Evolutionary conservation across 2,113 vertebrate genomes (phyloP).

Genomic region (Tiliqua scincoides): DNA sequence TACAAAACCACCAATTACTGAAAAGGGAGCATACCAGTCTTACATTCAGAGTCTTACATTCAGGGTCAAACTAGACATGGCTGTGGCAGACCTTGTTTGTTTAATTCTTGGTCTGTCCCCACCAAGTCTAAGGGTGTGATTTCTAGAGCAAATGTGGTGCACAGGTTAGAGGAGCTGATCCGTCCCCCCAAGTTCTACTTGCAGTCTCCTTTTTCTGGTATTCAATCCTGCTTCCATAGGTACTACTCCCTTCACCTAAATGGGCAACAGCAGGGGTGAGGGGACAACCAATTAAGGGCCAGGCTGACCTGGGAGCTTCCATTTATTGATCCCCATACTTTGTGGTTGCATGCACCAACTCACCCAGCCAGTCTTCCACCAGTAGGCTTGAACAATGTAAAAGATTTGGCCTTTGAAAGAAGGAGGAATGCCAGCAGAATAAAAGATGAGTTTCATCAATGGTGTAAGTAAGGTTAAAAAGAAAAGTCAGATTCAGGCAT

Average conservation of each 20-base stretch:
- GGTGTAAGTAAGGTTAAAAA: background rate
- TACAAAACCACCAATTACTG: too few relatives aligned
- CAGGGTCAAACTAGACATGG: too few relatives aligned
- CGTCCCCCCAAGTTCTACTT: too few relatives aligned
- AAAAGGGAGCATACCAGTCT: too few relatives aligned
- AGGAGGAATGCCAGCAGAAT: background rate
- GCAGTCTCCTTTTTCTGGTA: background rate
- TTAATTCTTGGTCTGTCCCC: too few relatives aligned
- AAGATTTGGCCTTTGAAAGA: background rate
- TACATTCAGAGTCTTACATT: too few relatives aligned
- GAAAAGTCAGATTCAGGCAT: background rate
- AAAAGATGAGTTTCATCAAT: background rate
- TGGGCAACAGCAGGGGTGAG: background rate
- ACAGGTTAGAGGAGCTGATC: too few relatives aligned
- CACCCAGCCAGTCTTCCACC: background rate
- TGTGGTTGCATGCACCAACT: background rate
- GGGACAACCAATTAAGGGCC: background rate
- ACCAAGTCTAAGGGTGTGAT: too few relatives aligned
- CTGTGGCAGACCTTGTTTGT: too few relatives aligned
- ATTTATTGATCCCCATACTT: background rate
- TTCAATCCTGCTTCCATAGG: background rate
- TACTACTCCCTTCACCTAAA: background rate
- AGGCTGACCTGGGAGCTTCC: background rate
- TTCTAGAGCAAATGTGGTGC: too few relatives aligned
- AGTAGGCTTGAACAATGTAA: background rate